Conservation (phyloP, 1,140 invertebrate species). For the Archegozetes longisetosus region DNA sequence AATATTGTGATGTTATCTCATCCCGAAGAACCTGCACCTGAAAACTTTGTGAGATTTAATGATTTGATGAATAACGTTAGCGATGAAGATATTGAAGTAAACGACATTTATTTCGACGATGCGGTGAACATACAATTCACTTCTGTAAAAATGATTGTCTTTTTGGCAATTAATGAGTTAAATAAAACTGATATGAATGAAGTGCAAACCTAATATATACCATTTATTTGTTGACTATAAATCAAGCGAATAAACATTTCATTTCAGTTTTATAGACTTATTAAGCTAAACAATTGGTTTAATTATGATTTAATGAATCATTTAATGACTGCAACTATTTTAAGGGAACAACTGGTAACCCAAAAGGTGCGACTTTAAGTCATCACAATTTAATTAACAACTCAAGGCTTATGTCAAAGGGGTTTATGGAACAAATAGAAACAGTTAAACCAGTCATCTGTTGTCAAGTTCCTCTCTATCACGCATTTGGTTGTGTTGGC, state of each 20-base stretch:
- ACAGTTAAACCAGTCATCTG: conserved; percentile 36
- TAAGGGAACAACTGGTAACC: conserved; percentile 65
- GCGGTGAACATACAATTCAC: background rate
- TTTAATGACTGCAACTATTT: too few relatives aligned
- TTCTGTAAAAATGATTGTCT: conserved; percentile 29
- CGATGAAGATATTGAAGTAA: background rate
- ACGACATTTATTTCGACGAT: background rate
- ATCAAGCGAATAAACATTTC: too few relatives aligned
- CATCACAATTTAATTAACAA: conserved; percentile 79
- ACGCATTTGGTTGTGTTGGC: conserved; percentile 64
- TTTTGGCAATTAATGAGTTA: too few relatives aligned
- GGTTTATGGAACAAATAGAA: background rate
- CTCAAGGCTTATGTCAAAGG: conserved; percentile 35
- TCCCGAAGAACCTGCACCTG: conserved; percentile 21
- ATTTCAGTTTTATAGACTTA: too few relatives aligned
- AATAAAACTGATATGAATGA: too few relatives aligned
- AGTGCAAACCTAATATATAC: too few relatives aligned
- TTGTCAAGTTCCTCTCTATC: conserved; percentile 74
- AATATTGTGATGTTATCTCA: conserved; percentile 11
- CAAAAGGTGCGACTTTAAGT: conserved; percentile 68
- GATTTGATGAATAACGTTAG: conserved; percentile 18
- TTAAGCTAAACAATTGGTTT: too few relatives aligned
- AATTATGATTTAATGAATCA: too few relatives aligned
- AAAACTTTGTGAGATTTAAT: conserved; percentile 2
- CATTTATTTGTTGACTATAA: too few relatives aligned